Evolutionary conservation across 2,888 invertebrate genomes (phyloP).

Genomic region (Amphipyra berbera): DNA sequence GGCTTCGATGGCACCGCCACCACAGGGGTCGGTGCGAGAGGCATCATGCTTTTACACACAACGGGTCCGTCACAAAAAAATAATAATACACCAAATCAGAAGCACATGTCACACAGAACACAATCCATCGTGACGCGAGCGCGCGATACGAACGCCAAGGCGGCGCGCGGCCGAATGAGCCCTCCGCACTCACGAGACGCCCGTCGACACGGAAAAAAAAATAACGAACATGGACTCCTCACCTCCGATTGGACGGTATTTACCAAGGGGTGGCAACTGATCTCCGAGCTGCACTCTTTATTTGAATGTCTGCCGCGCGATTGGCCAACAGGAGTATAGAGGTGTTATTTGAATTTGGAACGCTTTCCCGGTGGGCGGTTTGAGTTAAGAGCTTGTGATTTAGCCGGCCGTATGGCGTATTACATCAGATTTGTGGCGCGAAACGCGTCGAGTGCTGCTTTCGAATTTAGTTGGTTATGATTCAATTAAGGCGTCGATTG

Average conservation of each 20-base stretch:
- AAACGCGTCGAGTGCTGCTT: slow-evolving; percentile 70
- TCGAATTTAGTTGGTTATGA: slow-evolving; percentile 81
- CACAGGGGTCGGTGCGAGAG: slow-evolving; percentile 97
- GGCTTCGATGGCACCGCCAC: slow-evolving; percentile 97
- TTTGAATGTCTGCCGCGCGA: slow-evolving; percentile 68
- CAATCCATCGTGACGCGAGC: slow-evolving; percentile 87
- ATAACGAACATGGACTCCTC: slow-evolving; percentile 82
- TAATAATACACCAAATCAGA: slow-evolving; percentile 78
- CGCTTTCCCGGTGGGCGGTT: slow-evolving; percentile 85
- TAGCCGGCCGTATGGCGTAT: slow-evolving; percentile 82
- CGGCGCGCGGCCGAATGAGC: slow-evolving; percentile 89
- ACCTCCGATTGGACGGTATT: slow-evolving; percentile 73
- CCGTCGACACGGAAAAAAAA: slow-evolving; percentile 76
- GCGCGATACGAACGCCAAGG: slow-evolving; percentile 87
- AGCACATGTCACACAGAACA: slow-evolving; percentile 87
- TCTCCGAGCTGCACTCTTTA: slow-evolving; percentile 75
- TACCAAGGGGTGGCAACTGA: slow-evolving; percentile 74
- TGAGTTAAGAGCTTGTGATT: slow-evolving; percentile 78
- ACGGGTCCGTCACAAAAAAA: slow-evolving; percentile 82
- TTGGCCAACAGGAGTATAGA: slow-evolving; percentile 74
- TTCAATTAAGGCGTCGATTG: slow-evolving; percentile 85
- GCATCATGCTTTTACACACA: slow-evolving; percentile 94
- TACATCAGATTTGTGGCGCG: slow-evolving; percentile 72
- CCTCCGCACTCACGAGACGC: slow-evolving; percentile 68
- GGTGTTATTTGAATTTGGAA: slow-evolving; percentile 84